A percentile compares a stretch with the other conserved stretches of the same genome.
Conservation (phyloP, 2,888 invertebrate genomes). For the Corythucha ciliata region DNA sequence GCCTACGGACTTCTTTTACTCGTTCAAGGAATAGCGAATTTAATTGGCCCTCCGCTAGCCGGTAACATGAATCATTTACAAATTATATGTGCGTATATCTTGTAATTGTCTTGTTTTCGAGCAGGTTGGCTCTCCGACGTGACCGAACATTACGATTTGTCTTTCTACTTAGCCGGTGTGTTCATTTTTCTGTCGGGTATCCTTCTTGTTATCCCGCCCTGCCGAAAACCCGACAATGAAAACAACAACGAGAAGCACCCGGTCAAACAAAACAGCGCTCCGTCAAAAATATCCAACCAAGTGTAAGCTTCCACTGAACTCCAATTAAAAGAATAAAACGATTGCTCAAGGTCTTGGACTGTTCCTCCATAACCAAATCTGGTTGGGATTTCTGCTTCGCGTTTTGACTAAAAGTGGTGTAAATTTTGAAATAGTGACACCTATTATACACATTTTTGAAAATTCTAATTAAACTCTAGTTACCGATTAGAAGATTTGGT, state of each 20-base stretch:
- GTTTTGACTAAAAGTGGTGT: too few relatives aligned
- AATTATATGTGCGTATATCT: too few relatives aligned
- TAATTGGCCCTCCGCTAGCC: constrained; percentile 81
- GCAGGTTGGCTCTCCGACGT: constrained; percentile 73
- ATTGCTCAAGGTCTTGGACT: too few relatives aligned
- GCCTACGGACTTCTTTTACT: constrained; percentile 81
- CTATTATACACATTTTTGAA: too few relatives aligned
- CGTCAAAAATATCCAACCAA: constrained; percentile 12
- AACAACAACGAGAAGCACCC: constrained; percentile 17
- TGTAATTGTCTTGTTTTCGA: not conserved
- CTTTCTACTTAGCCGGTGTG: constrained; percentile 71
- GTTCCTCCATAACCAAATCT: too few relatives aligned
- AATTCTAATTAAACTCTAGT: too few relatives aligned
- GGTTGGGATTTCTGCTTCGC: too few relatives aligned
- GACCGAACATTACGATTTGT: constrained; percentile 64
- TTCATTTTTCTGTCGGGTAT: constrained; percentile 68
- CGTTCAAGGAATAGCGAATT: constrained; percentile 81
- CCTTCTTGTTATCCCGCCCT: constrained; percentile 47
- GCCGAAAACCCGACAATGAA: constrained; percentile 22
- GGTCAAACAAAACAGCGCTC: not conserved
- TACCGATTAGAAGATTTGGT: too few relatives aligned
- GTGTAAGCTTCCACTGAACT: too few relatives aligned
- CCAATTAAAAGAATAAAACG: too few relatives aligned
- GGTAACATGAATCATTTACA: constrained; percentile 48
- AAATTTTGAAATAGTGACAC: too few relatives aligned